Base-by-base conservation (phyloP, 2,888 invertebrate genomes). In the Hoplodrina ambigua region DNA sequence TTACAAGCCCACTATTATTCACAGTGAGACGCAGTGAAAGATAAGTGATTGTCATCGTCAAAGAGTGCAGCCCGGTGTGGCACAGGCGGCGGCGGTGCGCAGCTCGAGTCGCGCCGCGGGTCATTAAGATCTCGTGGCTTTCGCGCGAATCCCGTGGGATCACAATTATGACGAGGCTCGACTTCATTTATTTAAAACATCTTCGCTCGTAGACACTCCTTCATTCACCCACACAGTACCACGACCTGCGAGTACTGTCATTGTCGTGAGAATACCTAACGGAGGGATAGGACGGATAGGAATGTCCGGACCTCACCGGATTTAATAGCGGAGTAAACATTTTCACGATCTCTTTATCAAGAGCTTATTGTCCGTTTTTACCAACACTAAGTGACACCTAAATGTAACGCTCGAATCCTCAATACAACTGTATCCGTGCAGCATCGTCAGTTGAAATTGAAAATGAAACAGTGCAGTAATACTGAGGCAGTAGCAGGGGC, bases 141-240 rank as follows among this genome's bases (percentile, higher is more conserved):
- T 73, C 52, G 46, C 53, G 64, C 44, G 46, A 61, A 64, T 81
- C 73, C 75, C 64, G 55, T 25, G 65, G 80, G 82, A 78, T 78
- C 75, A 63, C 72, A 72, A 72, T 76, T 77, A 69, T 69, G 80
- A 80, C 58, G 78, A 78, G 69, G 63, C 66, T 69, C 54, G 60
- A 55, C 65, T 64, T 77, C 69, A 83, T 78, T 84, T 83, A 75
- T 84, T 82, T 80, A 72, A 84, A 80, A 76, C 59, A 49, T 56
- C 72, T 64, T 53, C 41, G 20, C 44, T 33, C 49, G 53, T 25
- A 53, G 49, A 62, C 33, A 5, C 17, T 57, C 52, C 17, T n/a
- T 33, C 49, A 58, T 50, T 61, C 25, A 37, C 13, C 2, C 33
- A 10, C 37, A 68, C 46, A 56, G 54, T 70, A 11, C 7, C 15